phyloP scores from a whole-genome alignment of 2,113 vertebrate species.

The Holacanthus passer region DNA sequence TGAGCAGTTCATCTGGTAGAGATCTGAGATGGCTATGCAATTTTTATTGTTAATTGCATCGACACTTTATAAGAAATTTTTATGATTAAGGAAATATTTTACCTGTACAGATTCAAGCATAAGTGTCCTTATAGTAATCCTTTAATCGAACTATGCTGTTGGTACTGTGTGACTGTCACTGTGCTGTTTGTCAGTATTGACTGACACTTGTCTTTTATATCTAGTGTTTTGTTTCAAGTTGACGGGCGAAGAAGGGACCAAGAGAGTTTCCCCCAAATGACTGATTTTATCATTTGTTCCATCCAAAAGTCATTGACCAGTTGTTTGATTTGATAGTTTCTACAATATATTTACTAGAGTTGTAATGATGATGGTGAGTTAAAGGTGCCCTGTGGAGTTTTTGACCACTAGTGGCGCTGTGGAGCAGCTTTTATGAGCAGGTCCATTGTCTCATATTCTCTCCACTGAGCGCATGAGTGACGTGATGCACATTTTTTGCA shows the following conservation, averaged over 20 bases:
- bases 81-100: slow-evolving; percentile 80
- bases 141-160: slow-evolving; percentile 47
- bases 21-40: slow-evolving; percentile 79
- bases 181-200: slow-evolving; percentile 56
- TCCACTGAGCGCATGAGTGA: too few species aligned
- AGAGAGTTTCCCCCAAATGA: slow-evolving; percentile 10
- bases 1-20: slow-evolving; percentile 41
- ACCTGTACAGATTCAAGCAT: slow-evolving; percentile 74
- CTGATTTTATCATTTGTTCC: slow-evolving; percentile 47
- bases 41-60: slow-evolving; percentile 79
- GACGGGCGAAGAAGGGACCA: slow-evolving; percentile 66
- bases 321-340: slow-evolving; percentile 1
- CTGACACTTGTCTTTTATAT: slow-evolving; percentile 42
- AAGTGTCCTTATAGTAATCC: slow-evolving; percentile 67
- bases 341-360: neutral
- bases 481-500: too few species aligned
- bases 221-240: slow-evolving; percentile 50
- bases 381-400: slow-evolving; percentile 52
- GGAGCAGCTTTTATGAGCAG: neutral
- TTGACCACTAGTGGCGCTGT: neutral
- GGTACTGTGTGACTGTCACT: slow-evolving; percentile 64
- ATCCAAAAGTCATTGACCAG: slow-evolving; percentile 15
- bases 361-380: neutral
- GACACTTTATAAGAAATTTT: slow-evolving; percentile 84
- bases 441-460: too few species aligned